Conservation (phyloP, 1,140 invertebrate species). For the Conopomorpha cramerella region DNA sequence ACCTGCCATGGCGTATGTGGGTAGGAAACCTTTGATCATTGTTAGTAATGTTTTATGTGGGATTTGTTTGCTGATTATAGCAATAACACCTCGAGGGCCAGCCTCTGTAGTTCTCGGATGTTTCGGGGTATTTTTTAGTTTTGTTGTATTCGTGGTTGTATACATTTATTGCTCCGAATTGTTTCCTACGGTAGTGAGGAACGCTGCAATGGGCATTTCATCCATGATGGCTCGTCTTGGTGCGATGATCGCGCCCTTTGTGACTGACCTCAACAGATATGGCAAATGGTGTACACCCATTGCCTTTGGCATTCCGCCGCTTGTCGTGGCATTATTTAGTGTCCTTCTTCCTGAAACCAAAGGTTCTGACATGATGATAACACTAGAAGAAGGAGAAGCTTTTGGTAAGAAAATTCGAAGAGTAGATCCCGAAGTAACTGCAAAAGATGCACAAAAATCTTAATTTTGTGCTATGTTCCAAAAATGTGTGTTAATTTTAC, state of each 20-base stretch:
- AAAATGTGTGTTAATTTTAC: too few relatives aligned
- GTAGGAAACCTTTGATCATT: constrained; percentile 63
- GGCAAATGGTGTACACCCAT: constrained; percentile 67
- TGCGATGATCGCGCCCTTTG: constrained; percentile 68
- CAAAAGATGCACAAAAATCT: too few relatives aligned
- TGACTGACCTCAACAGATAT: constrained; percentile 48
- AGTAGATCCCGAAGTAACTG: not conserved
- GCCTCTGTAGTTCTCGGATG: constrained; percentile 63
- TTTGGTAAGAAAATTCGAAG: constrained; percentile 57
- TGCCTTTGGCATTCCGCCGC: constrained; percentile 69
- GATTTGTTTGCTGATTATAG: constrained; percentile 62
- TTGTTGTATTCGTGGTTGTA: constrained; percentile 66
- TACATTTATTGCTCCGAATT: constrained; percentile 72
- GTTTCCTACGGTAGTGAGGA: constrained; percentile 71
- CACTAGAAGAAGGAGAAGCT: constrained; percentile 74
- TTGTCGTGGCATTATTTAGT: constrained; percentile 68
- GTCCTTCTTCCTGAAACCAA: constrained; percentile 76
- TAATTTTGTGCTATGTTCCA: too few relatives aligned
- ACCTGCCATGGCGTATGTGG: constrained; percentile 65
- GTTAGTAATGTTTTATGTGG: constrained; percentile 60
- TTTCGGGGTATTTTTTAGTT: constrained; percentile 68
- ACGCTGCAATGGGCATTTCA: constrained; percentile 67
- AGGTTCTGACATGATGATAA: constrained; percentile 72
- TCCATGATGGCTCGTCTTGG: constrained; percentile 71
- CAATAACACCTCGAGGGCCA: constrained; percentile 48